Evolutionary conservation across 2,113 vertebrate genomes (phyloP), one percentile per base, ranked within the genome.

Genomic region (Pelusios castaneus): DNA sequence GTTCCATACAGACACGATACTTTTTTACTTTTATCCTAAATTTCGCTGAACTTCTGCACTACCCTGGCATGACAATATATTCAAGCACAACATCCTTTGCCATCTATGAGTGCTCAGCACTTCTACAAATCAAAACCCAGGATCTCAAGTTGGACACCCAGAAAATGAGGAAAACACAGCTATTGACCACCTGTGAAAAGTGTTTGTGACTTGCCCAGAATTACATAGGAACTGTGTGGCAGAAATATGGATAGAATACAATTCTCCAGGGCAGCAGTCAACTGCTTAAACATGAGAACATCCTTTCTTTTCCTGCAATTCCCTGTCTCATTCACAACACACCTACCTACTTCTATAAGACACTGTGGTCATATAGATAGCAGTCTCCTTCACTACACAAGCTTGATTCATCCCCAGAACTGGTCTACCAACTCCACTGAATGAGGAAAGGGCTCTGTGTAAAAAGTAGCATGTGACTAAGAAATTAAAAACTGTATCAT

Each of bases 231-330:
- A 0, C 51, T 27, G 54, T 27, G 14, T 13, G 7, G 27, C 29
- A 38, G 8, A 85, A 8, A 29, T 77, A 21, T 16, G 34, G 80
- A 43, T 41, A 0, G 0, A 83, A 81, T 56, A 79, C 60, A 70
- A 11, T 79, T 88, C 76, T 55, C 81, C 8, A 77, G 51, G 54
- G 52, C 17, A 87, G 47, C 38, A 75, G 6, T 45, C 43, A 83
- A 17, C n/a, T 29, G 21, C 1, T 0, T 67, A 92, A 84, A 6
- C 80, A 58, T 60, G 89, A 47, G 25, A 63, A 73, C 79, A 43
- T 70, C 31, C 70, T 93, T 92, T 79, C 82, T 76, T 29, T 55
- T 92, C 34, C 83, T 91, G 51, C 83, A 89, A 29, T 24, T 52
- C 16, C 31, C 41, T 93, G 47, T 84, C 93, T 24, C 2, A 7